A percentile compares a stretch with the other conserved stretches of the same genome.
These are phyloP conservation scores for Orchesella flavescens DNA, from an alignment of 2,888 invertebrate species.

Conservation along the genomic window DNA sequence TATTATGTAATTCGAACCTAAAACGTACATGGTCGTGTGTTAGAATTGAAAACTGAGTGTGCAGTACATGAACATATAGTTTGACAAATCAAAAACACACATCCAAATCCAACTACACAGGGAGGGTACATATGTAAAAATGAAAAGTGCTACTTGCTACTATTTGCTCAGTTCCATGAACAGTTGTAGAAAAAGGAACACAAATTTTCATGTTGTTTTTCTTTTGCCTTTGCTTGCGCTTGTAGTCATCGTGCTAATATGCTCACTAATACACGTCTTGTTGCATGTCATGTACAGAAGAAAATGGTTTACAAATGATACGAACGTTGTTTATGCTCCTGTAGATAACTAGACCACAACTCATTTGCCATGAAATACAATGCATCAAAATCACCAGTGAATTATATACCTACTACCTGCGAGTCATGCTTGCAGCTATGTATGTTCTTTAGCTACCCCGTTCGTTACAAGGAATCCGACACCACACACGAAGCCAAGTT, in stretches of 20 bases:
- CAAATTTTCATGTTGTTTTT: background rate
- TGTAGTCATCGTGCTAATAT: conserved; percentile 37
- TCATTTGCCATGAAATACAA: conserved; percentile 57
- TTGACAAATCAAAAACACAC: conserved; percentile 58
- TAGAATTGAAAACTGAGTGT: background rate
- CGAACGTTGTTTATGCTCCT: conserved; percentile 40
- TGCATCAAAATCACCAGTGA: conserved; percentile 60
- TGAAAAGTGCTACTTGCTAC: background rate
- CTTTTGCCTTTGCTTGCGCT: background rate
- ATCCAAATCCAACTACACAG: background rate
- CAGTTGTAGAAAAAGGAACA: conserved; percentile 5
- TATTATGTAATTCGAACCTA: conserved; percentile 5
- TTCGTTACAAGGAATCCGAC: conserved; percentile 22
- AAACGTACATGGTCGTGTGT: background rate
- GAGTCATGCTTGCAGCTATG: conserved; percentile 37
- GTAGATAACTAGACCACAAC: conserved; percentile 51
- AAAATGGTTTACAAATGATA: conserved; percentile 51
- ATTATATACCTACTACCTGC: conserved; percentile 50
- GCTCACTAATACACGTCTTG: conserved; percentile 44
- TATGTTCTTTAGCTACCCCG: background rate
- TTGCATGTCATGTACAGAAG: conserved; percentile 59
- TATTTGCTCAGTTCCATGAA: background rate
- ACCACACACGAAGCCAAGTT: conserved; percentile 47
- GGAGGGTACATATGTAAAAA: too few species aligned
- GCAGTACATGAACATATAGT: conserved; percentile 46